Percentiles rank a stretch among this genome's conserved stretches.
phyloP scores from a whole-genome alignment of 2,888 invertebrate species.

The Agonopterix heracliana region DNA sequence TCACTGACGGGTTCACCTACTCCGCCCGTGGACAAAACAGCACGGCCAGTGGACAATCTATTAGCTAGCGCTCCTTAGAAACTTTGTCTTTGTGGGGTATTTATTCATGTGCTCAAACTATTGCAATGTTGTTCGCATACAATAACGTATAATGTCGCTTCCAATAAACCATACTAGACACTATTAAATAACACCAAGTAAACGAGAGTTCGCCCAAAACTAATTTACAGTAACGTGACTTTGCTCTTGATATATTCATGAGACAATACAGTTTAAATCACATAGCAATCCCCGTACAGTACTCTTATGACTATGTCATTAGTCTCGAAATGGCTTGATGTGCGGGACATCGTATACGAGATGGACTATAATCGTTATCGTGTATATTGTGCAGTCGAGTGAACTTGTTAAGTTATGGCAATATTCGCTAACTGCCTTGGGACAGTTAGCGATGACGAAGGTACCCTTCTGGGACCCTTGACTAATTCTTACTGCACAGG shows the following conservation, averaged over 20 bases:
- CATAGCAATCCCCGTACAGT: neutral
- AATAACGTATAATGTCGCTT: neutral
- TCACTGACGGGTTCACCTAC: too few species aligned
- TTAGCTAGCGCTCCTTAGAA: too few species aligned
- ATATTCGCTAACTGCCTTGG: neutral
- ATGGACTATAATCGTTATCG: constrained; percentile 22
- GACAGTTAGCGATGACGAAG: neutral
- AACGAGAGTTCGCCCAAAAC: neutral
- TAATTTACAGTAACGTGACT: constrained; percentile 4
- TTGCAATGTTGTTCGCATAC: too few species aligned
- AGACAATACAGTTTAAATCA: constrained; percentile 22
- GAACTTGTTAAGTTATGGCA: neutral
- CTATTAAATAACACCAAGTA: constrained; percentile 3
- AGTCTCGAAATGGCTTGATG: neutral
- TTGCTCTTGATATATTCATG: constrained; percentile 31
- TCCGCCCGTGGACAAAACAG: too few species aligned
- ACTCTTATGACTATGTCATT: neutral
- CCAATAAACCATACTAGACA: neutral
- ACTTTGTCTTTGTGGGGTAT: too few species aligned
- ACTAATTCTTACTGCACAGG: too few species aligned
- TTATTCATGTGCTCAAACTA: too few species aligned
- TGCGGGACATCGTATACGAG: neutral
- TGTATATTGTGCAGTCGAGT: constrained; percentile 17
- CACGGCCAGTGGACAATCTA: too few species aligned
- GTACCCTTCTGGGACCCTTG: too few species aligned